Percentiles rank a stretch among this genome's conserved stretches.
Evolutionary conservation across 2,113 vertebrate genomes (phyloP).

Genomic region (Pristiophorus japonicus): DNA sequence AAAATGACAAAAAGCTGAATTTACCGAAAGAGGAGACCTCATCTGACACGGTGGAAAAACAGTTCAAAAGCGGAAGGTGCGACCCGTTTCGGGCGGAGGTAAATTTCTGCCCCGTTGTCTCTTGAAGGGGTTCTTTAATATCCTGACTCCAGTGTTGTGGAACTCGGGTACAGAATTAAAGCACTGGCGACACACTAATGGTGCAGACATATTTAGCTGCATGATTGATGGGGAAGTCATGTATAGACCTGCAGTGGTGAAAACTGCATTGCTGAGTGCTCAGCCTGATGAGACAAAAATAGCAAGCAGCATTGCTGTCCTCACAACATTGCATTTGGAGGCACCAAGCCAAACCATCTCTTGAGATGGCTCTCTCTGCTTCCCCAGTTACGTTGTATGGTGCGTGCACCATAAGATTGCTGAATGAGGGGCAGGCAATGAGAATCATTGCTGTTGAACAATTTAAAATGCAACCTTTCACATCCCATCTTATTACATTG

Average conservation of each 20-base stretch:
- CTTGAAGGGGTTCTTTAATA: too few relatives aligned
- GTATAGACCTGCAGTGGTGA: neutral
- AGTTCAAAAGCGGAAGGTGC: too few relatives aligned
- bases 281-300: neutral
- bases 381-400: neutral
- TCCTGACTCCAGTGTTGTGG: neutral
- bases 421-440: neutral
- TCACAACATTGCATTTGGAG: neutral
- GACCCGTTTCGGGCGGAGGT: too few relatives aligned
- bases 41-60: too few relatives aligned
- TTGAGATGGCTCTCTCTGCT: neutral
- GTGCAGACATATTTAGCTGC: neutral
- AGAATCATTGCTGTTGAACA: neutral
- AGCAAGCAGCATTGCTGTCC: neutral
- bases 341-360: neutral
- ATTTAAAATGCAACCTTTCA: neutral
- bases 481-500: neutral
- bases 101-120: too few relatives aligned
- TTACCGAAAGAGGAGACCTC: too few relatives aligned
- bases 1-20: too few relatives aligned
- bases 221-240: neutral
- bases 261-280: neutral
- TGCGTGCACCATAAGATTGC: neutral
- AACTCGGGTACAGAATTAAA: neutral
- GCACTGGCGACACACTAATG: neutral